phyloP scores from a whole-genome alignment of 2,888 invertebrate genomes.

The Meiosimyza platycephala region DNA sequence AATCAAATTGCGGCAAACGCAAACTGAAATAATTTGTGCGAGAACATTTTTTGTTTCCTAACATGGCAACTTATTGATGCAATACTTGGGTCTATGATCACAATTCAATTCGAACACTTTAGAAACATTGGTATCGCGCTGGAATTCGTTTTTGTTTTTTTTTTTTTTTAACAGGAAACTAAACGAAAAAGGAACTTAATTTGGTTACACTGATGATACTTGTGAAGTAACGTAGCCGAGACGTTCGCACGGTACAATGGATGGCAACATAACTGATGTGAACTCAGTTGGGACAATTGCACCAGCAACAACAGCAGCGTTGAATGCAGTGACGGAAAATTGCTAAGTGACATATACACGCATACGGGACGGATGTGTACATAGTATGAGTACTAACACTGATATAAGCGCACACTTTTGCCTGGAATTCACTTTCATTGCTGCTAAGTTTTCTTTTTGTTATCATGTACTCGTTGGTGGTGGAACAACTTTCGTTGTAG shows the following conservation, averaged over 20 bases:
- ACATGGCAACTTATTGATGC: conserved; percentile 48
- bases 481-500: conserved; percentile 48
- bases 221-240: not conserved
- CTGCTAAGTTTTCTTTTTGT: conserved; percentile 1
- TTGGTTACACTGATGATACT: too few species aligned
- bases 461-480: not conserved
- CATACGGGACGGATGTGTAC: not conserved
- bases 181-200: too few species aligned
- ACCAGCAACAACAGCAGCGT: conserved; percentile 24
- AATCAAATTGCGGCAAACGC: conserved; percentile 59
- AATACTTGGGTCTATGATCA: too few species aligned
- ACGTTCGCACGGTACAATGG: conserved; percentile 45
- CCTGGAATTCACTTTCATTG: conserved; percentile 31
- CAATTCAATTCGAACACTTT: too few species aligned
- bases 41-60: conserved; percentile 58
- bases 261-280: conserved; percentile 53
- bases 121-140: too few species aligned
- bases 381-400: not conserved
- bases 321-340: conserved; percentile 8
- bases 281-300: conserved; percentile 39
- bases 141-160: too few species aligned
- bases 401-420: conserved; percentile 1
- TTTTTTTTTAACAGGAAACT: too few species aligned
- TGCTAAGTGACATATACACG: conserved; percentile 20
- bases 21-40: conserved; percentile 59